These are phyloP conservation scores for Neodontobutis hainanensis DNA, from an alignment of 2,113 vertebrate species.

Conservation along the genomic window DNA sequence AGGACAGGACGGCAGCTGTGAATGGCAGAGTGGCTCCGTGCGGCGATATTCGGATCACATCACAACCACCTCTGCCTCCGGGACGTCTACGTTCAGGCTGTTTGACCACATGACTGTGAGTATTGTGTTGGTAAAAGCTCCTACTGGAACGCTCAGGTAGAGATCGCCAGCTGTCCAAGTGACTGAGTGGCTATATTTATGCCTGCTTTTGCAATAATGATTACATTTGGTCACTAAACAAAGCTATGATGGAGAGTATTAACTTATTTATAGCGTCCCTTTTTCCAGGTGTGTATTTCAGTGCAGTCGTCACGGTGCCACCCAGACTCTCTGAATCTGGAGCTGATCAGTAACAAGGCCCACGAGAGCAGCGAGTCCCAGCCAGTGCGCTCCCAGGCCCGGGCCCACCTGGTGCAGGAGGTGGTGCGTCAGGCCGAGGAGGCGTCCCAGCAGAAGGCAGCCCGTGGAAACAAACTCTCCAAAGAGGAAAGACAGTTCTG, in stretches of 20 bases:
- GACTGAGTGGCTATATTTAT: too few relatives aligned
- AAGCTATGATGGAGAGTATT: too few relatives aligned
- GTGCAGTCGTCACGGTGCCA: constrained; percentile 84
- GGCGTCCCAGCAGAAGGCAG: constrained; percentile 73
- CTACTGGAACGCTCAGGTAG: too few relatives aligned
- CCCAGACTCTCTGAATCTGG: constrained; percentile 80
- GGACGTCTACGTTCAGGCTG: constrained; percentile 82
- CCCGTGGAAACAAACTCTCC: constrained; percentile 57
- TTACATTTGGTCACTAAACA: too few relatives aligned
- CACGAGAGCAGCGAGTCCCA: constrained; percentile 22
- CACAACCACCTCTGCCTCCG: constrained; percentile 75
- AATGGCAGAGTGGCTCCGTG: constrained; percentile 87
- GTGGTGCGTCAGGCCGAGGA: constrained; percentile 85
- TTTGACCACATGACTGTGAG: constrained; percentile 91
- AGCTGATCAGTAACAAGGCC: constrained; percentile 81
- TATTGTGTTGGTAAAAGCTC: neutral
- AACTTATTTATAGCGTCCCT: neutral
- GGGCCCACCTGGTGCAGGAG: constrained; percentile 82
- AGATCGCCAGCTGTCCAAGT: too few relatives aligned
- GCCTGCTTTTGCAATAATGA: too few relatives aligned
- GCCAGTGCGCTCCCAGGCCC: constrained; percentile 46
- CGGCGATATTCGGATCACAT: constrained; percentile 81
- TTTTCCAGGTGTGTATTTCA: constrained; percentile 84
- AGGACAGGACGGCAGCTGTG: constrained; percentile 65
- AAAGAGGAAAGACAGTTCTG: constrained; percentile 82